Evolutionary conservation across 2,888 invertebrate genomes (phyloP).

Genomic region (Eudemis profundana): DNA sequence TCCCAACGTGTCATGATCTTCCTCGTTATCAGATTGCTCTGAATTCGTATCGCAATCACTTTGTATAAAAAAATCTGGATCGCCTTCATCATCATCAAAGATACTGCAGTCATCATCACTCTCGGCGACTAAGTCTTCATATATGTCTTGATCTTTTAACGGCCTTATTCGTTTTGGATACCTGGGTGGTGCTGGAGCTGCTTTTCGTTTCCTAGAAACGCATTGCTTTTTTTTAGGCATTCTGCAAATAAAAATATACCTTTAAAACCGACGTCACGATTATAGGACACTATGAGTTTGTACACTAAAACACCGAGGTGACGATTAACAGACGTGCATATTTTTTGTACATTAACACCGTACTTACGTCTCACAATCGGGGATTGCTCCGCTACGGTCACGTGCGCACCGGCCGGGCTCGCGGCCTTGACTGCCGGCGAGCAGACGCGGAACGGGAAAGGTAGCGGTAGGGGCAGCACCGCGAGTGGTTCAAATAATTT

Average conservation of each 20-base stretch:
- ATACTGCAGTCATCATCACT: slow-evolving; percentile 2
- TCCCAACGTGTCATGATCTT: too few relatives aligned
- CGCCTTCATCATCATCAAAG: not conserved
- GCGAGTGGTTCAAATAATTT: too few relatives aligned
- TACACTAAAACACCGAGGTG: slow-evolving; percentile 8
- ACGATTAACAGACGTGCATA: slow-evolving; percentile 11
- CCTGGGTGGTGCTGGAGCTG: slow-evolving; percentile 3
- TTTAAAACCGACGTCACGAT: slow-evolving; percentile 10
- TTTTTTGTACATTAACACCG: slow-evolving; percentile 8
- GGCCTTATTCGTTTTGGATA: slow-evolving; percentile 8
- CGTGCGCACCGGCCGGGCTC: too few relatives aligned
- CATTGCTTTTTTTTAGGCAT: slow-evolving; percentile 4
- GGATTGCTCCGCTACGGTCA: not conserved
- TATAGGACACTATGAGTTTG: slow-evolving; percentile 14
- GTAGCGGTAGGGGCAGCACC: too few relatives aligned
- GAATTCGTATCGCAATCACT: too few relatives aligned
- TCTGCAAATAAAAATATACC: slow-evolving; percentile 13
- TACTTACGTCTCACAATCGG: not conserved
- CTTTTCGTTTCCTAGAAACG: slow-evolving; percentile 11
- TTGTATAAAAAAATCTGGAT: not conserved
- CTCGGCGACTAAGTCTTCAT: not conserved
- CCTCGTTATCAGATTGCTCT: too few relatives aligned
- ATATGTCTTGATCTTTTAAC: slow-evolving; percentile 7
- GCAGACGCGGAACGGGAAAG: too few relatives aligned
- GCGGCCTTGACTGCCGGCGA: too few relatives aligned